Conservation (phyloP, 2,113 vertebrate genomes). For the Syngnathoides biaculeatus region DNA sequence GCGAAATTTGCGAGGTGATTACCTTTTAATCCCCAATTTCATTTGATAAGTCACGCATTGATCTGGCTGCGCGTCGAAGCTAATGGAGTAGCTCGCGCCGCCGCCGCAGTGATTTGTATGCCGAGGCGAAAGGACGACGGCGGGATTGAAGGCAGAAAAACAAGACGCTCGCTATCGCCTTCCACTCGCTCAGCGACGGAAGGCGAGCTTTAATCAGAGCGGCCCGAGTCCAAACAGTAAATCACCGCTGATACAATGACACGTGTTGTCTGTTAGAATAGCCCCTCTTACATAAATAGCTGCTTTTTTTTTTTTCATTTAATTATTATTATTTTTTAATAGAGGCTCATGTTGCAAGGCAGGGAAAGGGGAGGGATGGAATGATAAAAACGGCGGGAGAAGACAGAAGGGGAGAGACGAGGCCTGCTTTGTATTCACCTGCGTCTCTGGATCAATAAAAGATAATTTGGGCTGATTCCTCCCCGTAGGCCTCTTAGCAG, state of each 20-base stretch:
- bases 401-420: constrained; percentile 41
- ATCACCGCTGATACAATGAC: constrained; percentile 49
- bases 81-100: constrained; percentile 73
- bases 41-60: constrained; percentile 77
- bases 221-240: constrained; percentile 49
- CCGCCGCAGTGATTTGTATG: constrained; percentile 68
- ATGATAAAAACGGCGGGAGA: constrained; percentile 34
- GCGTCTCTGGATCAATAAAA: constrained; percentile 74
- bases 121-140: constrained; percentile 63
- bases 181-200: constrained; percentile 31
- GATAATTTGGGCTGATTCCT: constrained; percentile 76
- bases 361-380: constrained; percentile 17
- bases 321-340: no score
- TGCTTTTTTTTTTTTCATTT: constrained; percentile 22
- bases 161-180: constrained; percentile 47
- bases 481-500: constrained; percentile 72
- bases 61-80: constrained; percentile 71
- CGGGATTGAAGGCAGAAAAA: constrained; percentile 68
- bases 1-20: constrained; percentile 74
- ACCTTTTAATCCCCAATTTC: constrained; percentile 75
- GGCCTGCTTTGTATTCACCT: constrained; percentile 75
- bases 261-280: constrained; percentile 23
- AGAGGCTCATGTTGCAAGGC: constrained; percentile 14
- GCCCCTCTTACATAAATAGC: constrained; percentile 22
- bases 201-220: constrained; percentile 61